Percentiles rank a stretch among this genome's conserved stretches.
Conservation (phyloP, 2,113 vertebrate genomes). For the Motacilla alba region DNA sequence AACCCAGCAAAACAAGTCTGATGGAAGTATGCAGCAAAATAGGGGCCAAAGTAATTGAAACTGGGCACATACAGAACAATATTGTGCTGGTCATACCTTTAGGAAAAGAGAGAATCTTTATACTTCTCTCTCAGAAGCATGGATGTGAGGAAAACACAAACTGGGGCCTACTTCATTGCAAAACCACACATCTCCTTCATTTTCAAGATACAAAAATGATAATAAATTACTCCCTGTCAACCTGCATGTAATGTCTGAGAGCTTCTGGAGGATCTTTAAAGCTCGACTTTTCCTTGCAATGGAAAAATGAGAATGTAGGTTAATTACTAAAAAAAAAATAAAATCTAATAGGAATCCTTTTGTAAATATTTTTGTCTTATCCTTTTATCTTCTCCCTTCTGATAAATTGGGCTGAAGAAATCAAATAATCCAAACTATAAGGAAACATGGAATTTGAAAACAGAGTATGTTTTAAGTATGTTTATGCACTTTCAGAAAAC, state of each 20-base stretch:
- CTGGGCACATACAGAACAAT: neutral
- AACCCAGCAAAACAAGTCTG: neutral
- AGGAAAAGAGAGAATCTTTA: neutral
- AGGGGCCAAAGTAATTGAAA: neutral
- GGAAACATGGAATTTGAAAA: neutral
- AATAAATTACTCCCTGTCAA: neutral
- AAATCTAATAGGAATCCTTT: neutral
- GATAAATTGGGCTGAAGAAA: slow-evolving; percentile 33
- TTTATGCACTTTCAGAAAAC: neutral
- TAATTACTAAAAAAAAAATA: neutral
- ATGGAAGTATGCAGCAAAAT: neutral
- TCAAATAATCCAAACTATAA: neutral
- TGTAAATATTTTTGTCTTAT: slow-evolving; percentile 42
- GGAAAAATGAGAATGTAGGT: neutral
- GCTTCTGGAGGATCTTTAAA: neutral
- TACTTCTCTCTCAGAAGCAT: neutral
- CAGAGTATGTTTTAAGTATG: neutral
- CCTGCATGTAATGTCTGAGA: neutral
- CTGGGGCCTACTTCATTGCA: neutral
- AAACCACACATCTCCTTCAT: neutral
- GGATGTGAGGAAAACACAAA: neutral
- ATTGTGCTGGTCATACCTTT: neutral
- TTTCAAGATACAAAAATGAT: neutral
- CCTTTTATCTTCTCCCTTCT: slow-evolving; percentile 30
- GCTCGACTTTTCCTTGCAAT: neutral